phyloP scores from a whole-genome alignment of 2,113 vertebrate species.

The Malurus alboscapulatus region DNA sequence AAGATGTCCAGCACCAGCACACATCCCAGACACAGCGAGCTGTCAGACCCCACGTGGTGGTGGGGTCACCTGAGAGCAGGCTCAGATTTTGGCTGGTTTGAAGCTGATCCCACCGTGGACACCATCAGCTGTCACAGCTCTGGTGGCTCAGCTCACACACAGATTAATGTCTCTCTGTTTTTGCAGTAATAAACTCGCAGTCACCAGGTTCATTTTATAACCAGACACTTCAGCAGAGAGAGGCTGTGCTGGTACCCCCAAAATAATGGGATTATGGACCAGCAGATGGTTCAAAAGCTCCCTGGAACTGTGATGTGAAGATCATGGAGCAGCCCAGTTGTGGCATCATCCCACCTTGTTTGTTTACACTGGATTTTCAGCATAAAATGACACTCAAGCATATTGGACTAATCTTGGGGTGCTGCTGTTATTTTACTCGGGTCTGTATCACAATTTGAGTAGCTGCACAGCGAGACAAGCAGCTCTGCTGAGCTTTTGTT shows the following conservation, averaged over 20 bases:
- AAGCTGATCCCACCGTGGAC: not conserved
- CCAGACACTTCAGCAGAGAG: not conserved
- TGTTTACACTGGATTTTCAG: not conserved
- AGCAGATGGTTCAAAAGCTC: not conserved
- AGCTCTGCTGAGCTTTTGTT: conserved; percentile 21
- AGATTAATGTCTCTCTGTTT: not conserved
- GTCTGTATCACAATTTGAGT: not conserved
- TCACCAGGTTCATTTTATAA: not conserved
- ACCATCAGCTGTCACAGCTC: not conserved
- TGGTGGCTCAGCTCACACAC: not conserved
- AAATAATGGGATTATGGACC: not conserved
- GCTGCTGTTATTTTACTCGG: not conserved
- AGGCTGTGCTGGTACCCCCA: not conserved
- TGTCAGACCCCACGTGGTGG: not conserved
- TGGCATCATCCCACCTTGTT: not conserved
- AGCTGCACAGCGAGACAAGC: not conserved
- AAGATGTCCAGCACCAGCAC: not conserved
- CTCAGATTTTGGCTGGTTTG: not conserved
- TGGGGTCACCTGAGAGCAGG: not conserved
- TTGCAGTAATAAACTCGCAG: not conserved
- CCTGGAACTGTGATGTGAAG: not conserved
- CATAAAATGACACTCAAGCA: not conserved
- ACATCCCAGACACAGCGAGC: not conserved
- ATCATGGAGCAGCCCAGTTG: not conserved
- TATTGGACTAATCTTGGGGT: not conserved